phyloP scores from a whole-genome alignment of 2,797 vertebrate genomes.

The Falco peregrinus region DNA sequence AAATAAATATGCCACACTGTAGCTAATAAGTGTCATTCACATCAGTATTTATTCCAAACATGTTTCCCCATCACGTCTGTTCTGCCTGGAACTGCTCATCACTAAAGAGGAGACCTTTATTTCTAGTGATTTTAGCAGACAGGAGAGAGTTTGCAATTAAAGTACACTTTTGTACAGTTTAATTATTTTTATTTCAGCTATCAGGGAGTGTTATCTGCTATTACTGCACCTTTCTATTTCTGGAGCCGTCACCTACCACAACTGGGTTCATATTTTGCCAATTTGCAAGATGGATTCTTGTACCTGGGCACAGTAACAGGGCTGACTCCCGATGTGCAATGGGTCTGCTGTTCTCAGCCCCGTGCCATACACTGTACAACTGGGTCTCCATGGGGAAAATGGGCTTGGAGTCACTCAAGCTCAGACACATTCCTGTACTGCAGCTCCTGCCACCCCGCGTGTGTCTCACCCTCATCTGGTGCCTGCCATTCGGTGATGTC shows the following conservation, averaged over 20 bases:
- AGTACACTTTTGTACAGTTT: conserved; percentile 37
- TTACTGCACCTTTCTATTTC: not conserved
- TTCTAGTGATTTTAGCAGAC: conserved; percentile 43
- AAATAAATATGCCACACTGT: conserved; percentile 50
- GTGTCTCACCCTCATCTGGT: fast-evolving
- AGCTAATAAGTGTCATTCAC: conserved; percentile 64
- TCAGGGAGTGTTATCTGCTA: not conserved
- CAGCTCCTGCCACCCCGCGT: fast-evolving
- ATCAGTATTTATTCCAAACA: conserved; percentile 67
- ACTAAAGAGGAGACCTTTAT: conserved; percentile 43
- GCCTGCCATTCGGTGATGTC: not conserved
- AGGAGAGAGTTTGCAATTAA: conserved; percentile 45
- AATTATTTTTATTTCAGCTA: conserved; percentile 39
- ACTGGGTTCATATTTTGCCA: not conserved
- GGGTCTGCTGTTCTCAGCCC: not conserved
- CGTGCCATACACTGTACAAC: fast-evolving
- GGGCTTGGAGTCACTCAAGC: not conserved
- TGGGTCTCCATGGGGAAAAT: not conserved
- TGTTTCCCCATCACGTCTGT: conserved; percentile 54
- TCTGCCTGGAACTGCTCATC: conserved; percentile 48
- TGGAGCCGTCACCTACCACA: not conserved
- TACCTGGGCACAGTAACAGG: not conserved
- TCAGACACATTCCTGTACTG: not conserved
- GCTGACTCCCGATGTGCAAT: fast-evolving
- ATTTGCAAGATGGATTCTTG: not conserved